Evolutionary conservation across 2,797 vertebrate species (phyloP).

Genomic region (Prunella strophiata): DNA sequence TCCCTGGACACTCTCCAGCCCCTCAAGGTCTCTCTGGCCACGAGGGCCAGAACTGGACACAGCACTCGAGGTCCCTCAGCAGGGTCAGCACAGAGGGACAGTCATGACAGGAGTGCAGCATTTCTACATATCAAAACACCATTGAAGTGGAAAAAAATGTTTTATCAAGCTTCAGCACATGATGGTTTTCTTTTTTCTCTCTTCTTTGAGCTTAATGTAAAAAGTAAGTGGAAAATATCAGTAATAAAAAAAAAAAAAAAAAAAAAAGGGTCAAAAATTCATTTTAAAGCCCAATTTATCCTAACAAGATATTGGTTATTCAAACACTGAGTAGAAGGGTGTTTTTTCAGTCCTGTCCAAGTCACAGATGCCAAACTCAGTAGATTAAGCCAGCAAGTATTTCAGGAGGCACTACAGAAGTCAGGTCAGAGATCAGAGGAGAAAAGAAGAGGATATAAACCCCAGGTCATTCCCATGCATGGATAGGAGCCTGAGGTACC

Average conservation of each 20-base stretch:
- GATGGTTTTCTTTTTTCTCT: background rate
- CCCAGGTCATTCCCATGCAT: background rate
- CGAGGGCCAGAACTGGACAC: background rate
- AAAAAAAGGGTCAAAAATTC: background rate
- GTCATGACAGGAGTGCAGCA: background rate
- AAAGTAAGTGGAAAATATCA: background rate
- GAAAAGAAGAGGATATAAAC: background rate
- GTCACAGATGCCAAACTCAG: background rate
- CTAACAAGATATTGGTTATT: background rate
- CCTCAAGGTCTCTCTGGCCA: background rate
- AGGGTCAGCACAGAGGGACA: background rate
- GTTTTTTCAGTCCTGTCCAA: background rate
- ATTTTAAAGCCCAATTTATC: background rate
- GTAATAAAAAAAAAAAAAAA: background rate
- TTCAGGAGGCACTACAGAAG: background rate
- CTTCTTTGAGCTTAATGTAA: background rate
- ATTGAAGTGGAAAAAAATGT: background rate
- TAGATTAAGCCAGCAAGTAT: background rate
- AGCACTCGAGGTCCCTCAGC: accelerated
- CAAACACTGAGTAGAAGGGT: background rate
- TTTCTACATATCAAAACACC: background rate
- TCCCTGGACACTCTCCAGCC: background rate
- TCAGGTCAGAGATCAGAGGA: background rate
- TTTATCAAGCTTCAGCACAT: background rate
- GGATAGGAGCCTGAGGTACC: background rate